Evolutionary conservation across 2,113 vertebrate species (phyloP), one percentile per base, ranked within the genome.

Genomic region (Ginglymostoma cirratum): DNA sequence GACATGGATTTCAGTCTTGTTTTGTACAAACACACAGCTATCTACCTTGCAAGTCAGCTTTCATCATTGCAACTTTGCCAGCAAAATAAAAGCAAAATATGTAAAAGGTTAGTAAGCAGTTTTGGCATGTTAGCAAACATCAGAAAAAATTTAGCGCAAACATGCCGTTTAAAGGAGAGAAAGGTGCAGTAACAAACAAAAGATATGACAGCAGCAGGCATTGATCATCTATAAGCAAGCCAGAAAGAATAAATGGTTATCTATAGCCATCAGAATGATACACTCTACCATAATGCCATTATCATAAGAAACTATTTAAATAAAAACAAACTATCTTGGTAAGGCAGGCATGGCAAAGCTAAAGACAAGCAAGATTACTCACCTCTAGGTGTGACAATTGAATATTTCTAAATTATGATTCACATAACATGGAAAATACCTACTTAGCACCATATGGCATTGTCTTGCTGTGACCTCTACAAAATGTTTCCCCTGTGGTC

Each of bases 11-110:
- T 98, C 98, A 98, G 98, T 98, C 98, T 98, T 98, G 97, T 97
- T 97, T 97, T 96, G 97, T 97, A 99, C 98, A 98, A 96, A 98
- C 69, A 95, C 97, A 98, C 97, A 97, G 97, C 98, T 98, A 98
- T 99, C 98, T 99, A 99, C 98, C 99, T 99, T 99, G 98, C 98
- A 99, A 98, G 98, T 99, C 99, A 99, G 99, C 98, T 99, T 99
- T 99, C 98, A 98, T 99, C 99, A 99, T 98, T 98, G 98, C 98
- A 98, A 99, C 99, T 99, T 99, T 99, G 98, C 98, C 98, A 97
- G 98, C 98, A 98, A 99, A 99, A 98, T 97, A 97, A 98, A 99
- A 98, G 98, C 98, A 99, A 98, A 99, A 98, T 98, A 98, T 98
- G 98, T 96, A 98, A 98, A 98, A 99, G 98, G 98, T 99, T 99